A percentile compares a stretch with the other conserved stretches of the same genome.
phyloP scores from a whole-genome alignment of 1,140 invertebrate species.

The Phymorhynchus buccinoides region DNA sequence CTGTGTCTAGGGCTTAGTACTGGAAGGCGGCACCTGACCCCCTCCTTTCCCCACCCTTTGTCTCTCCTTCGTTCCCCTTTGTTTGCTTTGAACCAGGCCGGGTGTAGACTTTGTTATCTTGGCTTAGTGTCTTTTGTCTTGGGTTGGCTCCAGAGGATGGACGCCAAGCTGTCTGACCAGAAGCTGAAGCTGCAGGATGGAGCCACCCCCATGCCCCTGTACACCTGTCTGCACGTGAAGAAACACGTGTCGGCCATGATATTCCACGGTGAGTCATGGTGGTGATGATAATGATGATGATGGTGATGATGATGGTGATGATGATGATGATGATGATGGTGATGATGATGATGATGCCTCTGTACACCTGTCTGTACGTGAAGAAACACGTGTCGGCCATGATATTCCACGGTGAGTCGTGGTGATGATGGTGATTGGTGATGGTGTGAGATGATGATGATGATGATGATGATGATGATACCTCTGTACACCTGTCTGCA shows the following conservation, averaged over 20 bases:
- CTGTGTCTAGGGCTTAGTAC: too few species aligned
- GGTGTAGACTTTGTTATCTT: not conserved
- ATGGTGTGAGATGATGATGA: too few species aligned
- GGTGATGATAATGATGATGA: too few species aligned
- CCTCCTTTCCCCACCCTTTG: too few species aligned
- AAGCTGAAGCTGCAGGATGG: constrained; percentile 67
- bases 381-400: too few species aligned
- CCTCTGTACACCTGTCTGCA: constrained; percentile 75
- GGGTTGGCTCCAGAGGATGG: constrained; percentile 65
- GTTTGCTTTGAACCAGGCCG: too few species aligned
- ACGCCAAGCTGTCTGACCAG: constrained; percentile 70
- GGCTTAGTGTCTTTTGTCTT: not conserved
- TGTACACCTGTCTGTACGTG: too few species aligned
- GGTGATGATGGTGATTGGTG: too few species aligned
- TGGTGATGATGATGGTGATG: not conserved
- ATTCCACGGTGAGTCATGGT: constrained; percentile 73
- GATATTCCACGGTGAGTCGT: too few species aligned
- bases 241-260: constrained; percentile 74
- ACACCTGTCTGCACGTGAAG: constrained; percentile 75
- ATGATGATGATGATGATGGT: not conserved
- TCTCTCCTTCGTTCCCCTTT: not conserved
- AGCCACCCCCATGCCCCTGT: constrained; percentile 73
- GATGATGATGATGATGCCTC: too few species aligned
- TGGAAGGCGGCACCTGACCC: too few species aligned
- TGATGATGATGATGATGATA: too few species aligned